Evolutionary conservation across 2,888 invertebrate species (phyloP).

Genomic region (Taphrorychus bicolor): DNA sequence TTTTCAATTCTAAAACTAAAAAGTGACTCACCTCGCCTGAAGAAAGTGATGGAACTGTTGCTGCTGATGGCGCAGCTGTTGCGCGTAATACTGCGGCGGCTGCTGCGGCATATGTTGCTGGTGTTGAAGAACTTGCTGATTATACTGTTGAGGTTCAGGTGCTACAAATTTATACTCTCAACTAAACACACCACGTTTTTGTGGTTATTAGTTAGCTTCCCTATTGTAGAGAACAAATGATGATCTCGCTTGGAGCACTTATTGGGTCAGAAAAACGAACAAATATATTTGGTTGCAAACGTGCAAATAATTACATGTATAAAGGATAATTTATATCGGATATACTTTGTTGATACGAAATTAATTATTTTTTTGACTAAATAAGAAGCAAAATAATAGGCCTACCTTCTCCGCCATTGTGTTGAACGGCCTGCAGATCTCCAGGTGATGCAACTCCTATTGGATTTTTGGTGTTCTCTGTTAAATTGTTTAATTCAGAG

Average conservation of each 20-base stretch:
- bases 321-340: too few relatives aligned
- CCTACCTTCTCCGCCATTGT: conserved; percentile 21
- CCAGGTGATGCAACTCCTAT: too few relatives aligned
- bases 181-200: neutral
- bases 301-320: too few relatives aligned
- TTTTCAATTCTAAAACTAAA: too few relatives aligned
- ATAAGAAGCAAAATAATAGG: too few relatives aligned
- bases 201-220: too few relatives aligned
- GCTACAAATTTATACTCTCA: conserved; percentile 11
- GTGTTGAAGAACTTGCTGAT: conserved; percentile 57
- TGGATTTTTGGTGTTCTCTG: conserved; percentile 16
- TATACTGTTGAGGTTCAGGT: conserved; percentile 52
- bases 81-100: conserved; percentile 26
- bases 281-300: too few relatives aligned
- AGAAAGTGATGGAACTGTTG: conserved; percentile 44
- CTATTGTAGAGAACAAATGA: too few relatives aligned
- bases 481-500: conserved; percentile 66
- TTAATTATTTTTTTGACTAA: too few relatives aligned
- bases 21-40: conserved; percentile 52
- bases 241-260: too few relatives aligned
- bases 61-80: conserved; percentile 60
- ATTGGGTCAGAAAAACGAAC: too few relatives aligned
- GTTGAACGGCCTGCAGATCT: neutral
- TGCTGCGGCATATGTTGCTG: conserved; percentile 45
- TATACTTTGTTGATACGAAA: too few relatives aligned